phyloP scores from a whole-genome alignment of 2,888 invertebrate genomes.

The Lomographa bimaculata region DNA sequence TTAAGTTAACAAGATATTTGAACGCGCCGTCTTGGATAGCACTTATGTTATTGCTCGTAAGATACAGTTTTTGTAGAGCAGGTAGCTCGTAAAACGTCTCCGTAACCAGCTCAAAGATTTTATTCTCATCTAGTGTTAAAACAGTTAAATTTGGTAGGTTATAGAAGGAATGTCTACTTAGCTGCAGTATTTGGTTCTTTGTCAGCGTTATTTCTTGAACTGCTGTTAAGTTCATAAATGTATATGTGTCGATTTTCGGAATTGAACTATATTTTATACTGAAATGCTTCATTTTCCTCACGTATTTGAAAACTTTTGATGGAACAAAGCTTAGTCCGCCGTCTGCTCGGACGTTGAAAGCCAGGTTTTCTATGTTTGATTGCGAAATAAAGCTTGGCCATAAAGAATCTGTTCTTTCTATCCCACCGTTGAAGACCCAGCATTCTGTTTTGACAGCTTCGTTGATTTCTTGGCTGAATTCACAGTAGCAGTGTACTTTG shows the following conservation, averaged over 20 bases:
- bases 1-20: conserved; percentile 87
- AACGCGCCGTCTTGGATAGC: conserved; percentile 94
- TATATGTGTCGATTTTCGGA: conserved; percentile 86
- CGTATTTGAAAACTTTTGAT: conserved; percentile 86
- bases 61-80: conserved; percentile 87
- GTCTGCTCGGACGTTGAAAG: conserved; percentile 87
- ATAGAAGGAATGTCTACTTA: conserved; percentile 88
- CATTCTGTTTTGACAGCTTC: conserved; percentile 89
- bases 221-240: conserved; percentile 89
- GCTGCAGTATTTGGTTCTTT: conserved; percentile 86
- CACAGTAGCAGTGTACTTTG: conserved; percentile 87
- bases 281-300: conserved; percentile 86
- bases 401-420: conserved; percentile 86
- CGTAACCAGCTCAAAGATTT: conserved; percentile 88
- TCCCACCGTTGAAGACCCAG: conserved; percentile 88
- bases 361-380: conserved; percentile 86
- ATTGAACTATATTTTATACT: conserved; percentile 89
- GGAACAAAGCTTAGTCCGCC: conserved; percentile 89
- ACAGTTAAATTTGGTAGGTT: conserved; percentile 87
- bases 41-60: conserved; percentile 94
- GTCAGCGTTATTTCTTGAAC: conserved; percentile 87
- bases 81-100: conserved; percentile 91
- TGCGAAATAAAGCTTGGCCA: conserved; percentile 91
- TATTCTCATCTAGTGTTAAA: conserved; percentile 89
- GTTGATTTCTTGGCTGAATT: conserved; percentile 78